Evolutionary conservation across 2,797 vertebrate species (phyloP).

Genomic region (Sebastes dallii): DNA sequence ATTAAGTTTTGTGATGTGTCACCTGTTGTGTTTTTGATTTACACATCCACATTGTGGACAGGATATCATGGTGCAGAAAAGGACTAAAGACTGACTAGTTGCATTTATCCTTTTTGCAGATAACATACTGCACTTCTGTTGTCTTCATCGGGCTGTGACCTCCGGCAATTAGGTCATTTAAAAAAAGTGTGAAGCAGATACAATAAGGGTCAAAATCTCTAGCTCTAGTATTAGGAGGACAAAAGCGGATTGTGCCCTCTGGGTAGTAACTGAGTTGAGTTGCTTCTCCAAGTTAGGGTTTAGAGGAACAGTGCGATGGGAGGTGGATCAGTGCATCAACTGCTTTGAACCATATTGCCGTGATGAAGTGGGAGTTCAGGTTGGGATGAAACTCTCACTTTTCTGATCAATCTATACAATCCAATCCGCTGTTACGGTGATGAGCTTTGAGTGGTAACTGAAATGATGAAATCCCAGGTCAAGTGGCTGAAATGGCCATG

Average conservation of each 20-base stretch:
- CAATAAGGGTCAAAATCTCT: not conserved
- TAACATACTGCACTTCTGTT: not conserved
- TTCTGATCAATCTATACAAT: conserved; percentile 6
- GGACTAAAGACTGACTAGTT: not conserved
- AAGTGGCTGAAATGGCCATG: not conserved
- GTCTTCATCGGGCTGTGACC: not conserved
- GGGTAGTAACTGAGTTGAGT: not conserved
- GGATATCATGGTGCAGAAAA: not conserved
- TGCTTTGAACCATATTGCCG: not conserved
- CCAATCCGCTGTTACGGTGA: not conserved
- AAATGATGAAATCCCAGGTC: conserved; percentile 4
- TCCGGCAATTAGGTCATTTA: not conserved
- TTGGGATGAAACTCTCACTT: conserved; percentile 14
- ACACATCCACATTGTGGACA: not conserved
- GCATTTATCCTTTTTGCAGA: not conserved
- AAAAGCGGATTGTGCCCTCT: not conserved
- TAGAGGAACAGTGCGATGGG: not conserved
- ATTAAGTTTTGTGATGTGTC: not conserved
- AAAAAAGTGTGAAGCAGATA: not conserved
- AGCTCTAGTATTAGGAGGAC: not conserved
- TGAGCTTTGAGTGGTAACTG: not conserved
- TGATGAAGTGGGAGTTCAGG: not conserved
- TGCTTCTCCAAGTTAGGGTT: not conserved
- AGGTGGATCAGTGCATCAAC: not conserved
- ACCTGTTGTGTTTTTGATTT: not conserved